A percentile compares a stretch with the other conserved stretches of the same genome.
These are phyloP conservation scores for Dendrocincla fuliginosa DNA, from an alignment of 2,797 vertebrate species.

Conservation along the genomic window DNA sequence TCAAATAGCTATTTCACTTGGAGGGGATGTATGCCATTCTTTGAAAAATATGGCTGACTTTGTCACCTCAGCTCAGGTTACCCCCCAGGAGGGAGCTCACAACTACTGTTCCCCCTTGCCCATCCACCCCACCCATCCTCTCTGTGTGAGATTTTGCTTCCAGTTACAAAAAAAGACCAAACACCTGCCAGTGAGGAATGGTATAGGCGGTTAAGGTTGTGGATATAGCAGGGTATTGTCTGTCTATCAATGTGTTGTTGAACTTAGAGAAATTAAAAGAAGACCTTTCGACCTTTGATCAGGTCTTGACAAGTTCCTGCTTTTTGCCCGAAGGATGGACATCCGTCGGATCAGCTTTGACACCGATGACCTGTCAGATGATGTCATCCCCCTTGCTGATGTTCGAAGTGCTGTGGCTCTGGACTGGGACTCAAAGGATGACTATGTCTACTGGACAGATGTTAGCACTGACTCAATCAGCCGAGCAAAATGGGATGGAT, in stretches of 20 bases:
- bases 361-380: conserved; percentile 95
- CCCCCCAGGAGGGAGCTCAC: not conserved
- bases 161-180: not conserved
- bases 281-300: conserved; percentile 99
- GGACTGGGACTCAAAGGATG: conserved; percentile 93
- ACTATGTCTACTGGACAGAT: conserved; percentile 98
- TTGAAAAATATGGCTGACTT: not conserved
- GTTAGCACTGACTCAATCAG: conserved; percentile 98
- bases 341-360: conserved; percentile 99
- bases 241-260: conserved; percentile 86
- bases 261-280: conserved; percentile 97
- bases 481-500: conserved; percentile 96
- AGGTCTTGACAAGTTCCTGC: conserved; percentile 99
- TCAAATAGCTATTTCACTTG: not conserved
- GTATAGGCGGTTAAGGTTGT: not conserved
- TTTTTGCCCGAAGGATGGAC: conserved; percentile 99
- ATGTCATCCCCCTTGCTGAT: conserved; percentile 95
- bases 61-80: not conserved
- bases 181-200: not conserved
- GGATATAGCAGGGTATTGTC: conserved; percentile 66
- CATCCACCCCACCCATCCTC: not conserved
- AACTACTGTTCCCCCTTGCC: not conserved
- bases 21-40: not conserved
- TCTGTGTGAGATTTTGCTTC: not conserved
- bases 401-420: conserved; percentile 97